Evolutionary conservation across 1,140 invertebrate species (phyloP).

Genomic region (Laupala kohalensis): DNA sequence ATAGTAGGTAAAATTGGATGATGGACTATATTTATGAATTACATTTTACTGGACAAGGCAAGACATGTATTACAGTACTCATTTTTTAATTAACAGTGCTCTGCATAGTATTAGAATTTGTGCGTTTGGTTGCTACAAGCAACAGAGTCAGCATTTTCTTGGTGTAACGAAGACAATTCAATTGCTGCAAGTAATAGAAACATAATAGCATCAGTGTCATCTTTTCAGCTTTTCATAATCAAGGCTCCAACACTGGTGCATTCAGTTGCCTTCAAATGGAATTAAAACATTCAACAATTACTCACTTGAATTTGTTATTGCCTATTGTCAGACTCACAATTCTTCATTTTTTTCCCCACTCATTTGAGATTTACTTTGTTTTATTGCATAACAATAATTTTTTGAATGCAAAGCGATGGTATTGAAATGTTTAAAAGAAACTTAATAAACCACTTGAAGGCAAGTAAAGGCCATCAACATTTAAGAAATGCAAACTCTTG

Average conservation of each 20-base stretch:
- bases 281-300: background rate
- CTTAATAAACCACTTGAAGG: background rate
- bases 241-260: background rate
- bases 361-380: background rate
- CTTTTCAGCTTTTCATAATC: background rate
- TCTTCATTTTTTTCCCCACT: background rate
- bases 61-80: background rate
- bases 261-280: background rate
- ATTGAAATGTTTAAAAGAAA: background rate
- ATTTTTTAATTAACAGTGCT: background rate
- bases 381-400: background rate
- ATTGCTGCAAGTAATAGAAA: background rate
- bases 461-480: background rate
- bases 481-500: background rate
- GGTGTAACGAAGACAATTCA: background rate
- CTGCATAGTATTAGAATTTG: background rate
- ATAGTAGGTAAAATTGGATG: background rate
- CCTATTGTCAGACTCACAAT: background rate
- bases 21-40: background rate
- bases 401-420: background rate
- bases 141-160: background rate
- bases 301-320: background rate
- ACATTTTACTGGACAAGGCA: background rate
- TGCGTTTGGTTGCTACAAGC: background rate
- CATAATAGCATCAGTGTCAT: background rate